phyloP scores from a whole-genome alignment of 2,113 vertebrate genomes.

The Heterochromis multidens region DNA sequence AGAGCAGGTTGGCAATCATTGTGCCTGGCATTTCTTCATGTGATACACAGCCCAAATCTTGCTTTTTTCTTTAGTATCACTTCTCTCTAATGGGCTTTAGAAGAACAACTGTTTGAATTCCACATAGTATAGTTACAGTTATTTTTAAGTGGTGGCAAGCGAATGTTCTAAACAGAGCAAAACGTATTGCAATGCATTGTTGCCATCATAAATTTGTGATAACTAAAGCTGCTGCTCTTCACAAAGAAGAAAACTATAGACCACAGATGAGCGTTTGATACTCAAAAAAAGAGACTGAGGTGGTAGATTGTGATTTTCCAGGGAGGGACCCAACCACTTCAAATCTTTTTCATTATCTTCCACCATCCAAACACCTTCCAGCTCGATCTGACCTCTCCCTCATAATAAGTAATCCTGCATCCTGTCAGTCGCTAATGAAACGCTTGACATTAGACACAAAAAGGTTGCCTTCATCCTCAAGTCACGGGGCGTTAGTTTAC shows the following conservation, averaged over 20 bases:
- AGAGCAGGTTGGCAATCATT: slow-evolving; percentile 10
- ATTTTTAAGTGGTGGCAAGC: not conserved
- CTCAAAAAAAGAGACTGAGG: not conserved
- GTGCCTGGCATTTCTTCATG: not conserved
- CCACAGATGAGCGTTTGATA: not conserved
- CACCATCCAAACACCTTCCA: not conserved
- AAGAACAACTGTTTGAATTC: not conserved
- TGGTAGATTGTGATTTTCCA: slow-evolving; percentile 27
- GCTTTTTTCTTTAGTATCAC: not conserved
- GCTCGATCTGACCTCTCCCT: slow-evolving; percentile 3
- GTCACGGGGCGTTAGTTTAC: slow-evolving; percentile 33
- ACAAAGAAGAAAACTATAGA: slow-evolving; percentile 1
- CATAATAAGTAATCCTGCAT: not conserved
- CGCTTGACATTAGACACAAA: not conserved
- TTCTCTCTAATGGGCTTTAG: not conserved
- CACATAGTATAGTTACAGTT: not conserved
- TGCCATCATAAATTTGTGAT: not conserved
- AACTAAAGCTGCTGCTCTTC: not conserved
- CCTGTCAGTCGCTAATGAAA: not conserved
- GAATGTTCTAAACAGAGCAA: not conserved
- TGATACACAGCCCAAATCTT: not conserved
- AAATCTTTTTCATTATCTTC: slow-evolving; percentile 17
- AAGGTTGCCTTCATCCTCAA: slow-evolving; percentile 21
- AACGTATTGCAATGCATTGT: not conserved
- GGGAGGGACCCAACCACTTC: slow-evolving; percentile 18